Conservation (phyloP, 1,140 invertebrate species). For the Zaprionus gabonicus region DNA sequence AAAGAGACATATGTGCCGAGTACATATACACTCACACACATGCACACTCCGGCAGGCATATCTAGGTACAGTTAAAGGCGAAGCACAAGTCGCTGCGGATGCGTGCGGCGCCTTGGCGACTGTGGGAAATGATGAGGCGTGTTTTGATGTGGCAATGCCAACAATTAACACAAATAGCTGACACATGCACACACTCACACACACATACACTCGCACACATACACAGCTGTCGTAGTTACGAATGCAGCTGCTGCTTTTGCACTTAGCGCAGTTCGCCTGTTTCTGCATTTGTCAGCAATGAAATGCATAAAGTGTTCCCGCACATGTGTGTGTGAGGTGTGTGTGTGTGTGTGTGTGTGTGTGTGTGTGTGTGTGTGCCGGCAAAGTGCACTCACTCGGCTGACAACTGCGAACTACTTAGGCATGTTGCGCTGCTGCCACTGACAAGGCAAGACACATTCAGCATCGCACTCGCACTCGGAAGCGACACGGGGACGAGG, state of each 20-base stretch:
- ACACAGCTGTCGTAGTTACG: slow-evolving; percentile 4
- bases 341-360: slow-evolving; percentile 26
- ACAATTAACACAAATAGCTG: slow-evolving; percentile 54
- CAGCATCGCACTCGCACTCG: slow-evolving; percentile 27
- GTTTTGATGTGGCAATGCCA: slow-evolving; percentile 53
- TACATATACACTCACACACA: not conserved
- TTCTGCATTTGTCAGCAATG: slow-evolving; percentile 49
- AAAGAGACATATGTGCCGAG: not conserved
- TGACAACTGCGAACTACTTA: slow-evolving; percentile 79
- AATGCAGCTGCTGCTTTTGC: slow-evolving; percentile 33
- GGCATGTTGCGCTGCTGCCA: slow-evolving; percentile 62
- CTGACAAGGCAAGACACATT: slow-evolving; percentile 60
- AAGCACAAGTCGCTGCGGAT: not conserved
- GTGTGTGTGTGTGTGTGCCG: slow-evolving; percentile 8
- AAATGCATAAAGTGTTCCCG: slow-evolving; percentile 28
- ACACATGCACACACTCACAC: slow-evolving; percentile 11
- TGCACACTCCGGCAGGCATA: not conserved
- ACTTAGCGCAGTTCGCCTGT: slow-evolving; percentile 38
- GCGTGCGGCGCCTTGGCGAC: slow-evolving; percentile 5
- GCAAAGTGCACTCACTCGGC: slow-evolving; percentile 70
- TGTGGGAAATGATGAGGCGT: slow-evolving; percentile 37
- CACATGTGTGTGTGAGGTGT: slow-evolving; percentile 5
- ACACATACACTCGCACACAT: slow-evolving; percentile 1
- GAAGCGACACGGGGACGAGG: slow-evolving; percentile 17
- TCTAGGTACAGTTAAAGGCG: slow-evolving; percentile 5